Conservation (phyloP, 2,113 vertebrate species). For the Phalacrocorax pelagicus region DNA sequence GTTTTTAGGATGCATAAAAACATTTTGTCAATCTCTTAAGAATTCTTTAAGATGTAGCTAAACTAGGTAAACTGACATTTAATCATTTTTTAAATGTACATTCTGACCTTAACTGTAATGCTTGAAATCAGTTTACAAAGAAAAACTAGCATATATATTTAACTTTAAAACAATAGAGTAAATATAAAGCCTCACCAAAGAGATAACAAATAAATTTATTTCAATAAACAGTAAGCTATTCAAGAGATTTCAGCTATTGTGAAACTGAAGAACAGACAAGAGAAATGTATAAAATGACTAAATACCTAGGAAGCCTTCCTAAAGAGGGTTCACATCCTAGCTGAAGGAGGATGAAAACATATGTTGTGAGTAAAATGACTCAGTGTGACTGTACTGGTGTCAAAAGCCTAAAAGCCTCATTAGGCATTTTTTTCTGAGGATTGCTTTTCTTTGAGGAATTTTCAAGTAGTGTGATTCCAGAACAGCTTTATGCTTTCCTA, state of each 20-base stretch:
- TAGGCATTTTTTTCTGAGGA: neutral
- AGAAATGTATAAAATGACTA: neutral
- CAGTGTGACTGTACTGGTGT: neutral
- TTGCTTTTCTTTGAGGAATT: neutral
- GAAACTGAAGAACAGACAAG: neutral
- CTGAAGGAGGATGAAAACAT: neutral
- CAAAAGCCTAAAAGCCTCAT: neutral
- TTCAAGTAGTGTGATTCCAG: neutral
- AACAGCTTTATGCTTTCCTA: neutral
- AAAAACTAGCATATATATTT: neutral
- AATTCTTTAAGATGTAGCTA: neutral
- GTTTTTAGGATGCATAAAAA: neutral
- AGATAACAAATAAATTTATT: neutral
- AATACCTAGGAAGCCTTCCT: neutral
- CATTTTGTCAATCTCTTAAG: neutral
- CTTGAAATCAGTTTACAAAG: neutral
- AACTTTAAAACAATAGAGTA: neutral
- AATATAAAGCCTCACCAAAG: neutral
- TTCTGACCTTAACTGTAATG: neutral
- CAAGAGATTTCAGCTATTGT: neutral
- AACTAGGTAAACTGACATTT: slow-evolving; percentile 21
- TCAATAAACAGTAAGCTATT: neutral
- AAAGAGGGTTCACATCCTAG: neutral
- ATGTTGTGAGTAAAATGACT: neutral
- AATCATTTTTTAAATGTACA: slow-evolving; percentile 42